Base-by-base conservation (phyloP, 2,888 invertebrate genomes). In the Lasius fuliginosus region DNA sequence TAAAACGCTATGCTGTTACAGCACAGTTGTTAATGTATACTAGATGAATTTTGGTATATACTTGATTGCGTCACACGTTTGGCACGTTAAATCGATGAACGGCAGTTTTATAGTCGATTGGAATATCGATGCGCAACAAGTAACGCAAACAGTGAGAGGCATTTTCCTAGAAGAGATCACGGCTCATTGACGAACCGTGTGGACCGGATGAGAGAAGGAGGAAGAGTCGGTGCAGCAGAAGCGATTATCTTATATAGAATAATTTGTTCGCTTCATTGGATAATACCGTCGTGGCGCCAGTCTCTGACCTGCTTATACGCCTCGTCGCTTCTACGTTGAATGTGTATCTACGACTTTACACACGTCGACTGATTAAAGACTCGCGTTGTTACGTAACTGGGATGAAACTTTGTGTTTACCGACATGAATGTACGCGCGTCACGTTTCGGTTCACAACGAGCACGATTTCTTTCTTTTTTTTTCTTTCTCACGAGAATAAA, bases 231-330 rank as follows among this genome's bases (percentile, higher is more conserved):
- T 82, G 87, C 88, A 85, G 86, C 85, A 85, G 87, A 83, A 84
- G 77, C 90, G 91, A 92, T 92, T 92, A 92, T 89, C 86, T 87
- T 90, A 90, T 90, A 89, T 90, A 91, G 91, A 84, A 90, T 90
- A 92, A 92, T 92, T 91, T 89, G 89, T 88, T 67, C 88, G 87
- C 82, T 90, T 89, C 87, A 93, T 93, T 92, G 92, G 89, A 91
- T 93, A 92, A 93, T 92, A 87, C 85, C 82, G 83, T 82, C 69
- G 86, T 91, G 93, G 92, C 93, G 93, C 93, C 93, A 93, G 90
- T 84, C 86, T 85, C 82, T 85, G 88, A 90, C 87, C 86, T 81
- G 87, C 74, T 88, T 90, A 76, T 73, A 87, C 68, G 86, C 84
- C 62, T 77, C 84, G 85, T 82, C 82, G 88, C 88, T 84, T 56